These are phyloP conservation scores for Drosophila kurseongensis DNA, from an alignment of 1,140 invertebrate genomes.

Conservation along the genomic window DNA sequence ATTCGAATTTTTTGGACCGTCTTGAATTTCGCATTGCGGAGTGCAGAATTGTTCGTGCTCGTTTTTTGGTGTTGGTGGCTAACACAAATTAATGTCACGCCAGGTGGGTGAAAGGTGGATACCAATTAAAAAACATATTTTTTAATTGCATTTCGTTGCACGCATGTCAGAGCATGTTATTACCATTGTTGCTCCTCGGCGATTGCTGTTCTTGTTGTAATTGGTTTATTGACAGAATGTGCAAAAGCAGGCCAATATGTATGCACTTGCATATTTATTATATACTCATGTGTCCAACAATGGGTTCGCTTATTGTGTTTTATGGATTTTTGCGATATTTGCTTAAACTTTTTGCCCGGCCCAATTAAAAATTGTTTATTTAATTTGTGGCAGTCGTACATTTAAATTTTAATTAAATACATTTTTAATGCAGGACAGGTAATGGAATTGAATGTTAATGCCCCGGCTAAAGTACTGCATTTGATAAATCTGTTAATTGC, in stretches of 20 bases:
- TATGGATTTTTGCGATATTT: conserved; percentile 59
- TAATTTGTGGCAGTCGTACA: conserved; percentile 74
- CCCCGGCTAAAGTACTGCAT: conserved; percentile 24
- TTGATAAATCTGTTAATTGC: conserved; percentile 56
- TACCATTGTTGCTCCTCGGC: conserved; percentile 26
- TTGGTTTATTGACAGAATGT: conserved; percentile 73
- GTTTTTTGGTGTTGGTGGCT: conserved; percentile 48
- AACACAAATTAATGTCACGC: conserved; percentile 75
- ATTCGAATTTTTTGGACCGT: conserved; percentile 30
- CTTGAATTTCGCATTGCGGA: conserved; percentile 38
- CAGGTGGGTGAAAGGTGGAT: conserved; percentile 59
- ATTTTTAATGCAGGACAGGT: conserved; percentile 60
- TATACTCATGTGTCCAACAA: conserved; percentile 13
- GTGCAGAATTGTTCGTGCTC: conserved; percentile 31
- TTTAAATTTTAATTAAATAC: conserved; percentile 80
- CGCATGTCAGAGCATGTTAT: conserved; percentile 48
- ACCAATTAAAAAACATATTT: conserved; percentile 77
- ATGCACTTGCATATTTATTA: conserved; percentile 31
- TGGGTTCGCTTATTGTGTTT: conserved; percentile 16
- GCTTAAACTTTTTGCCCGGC: conserved; percentile 71
- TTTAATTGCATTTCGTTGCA: conserved; percentile 76
- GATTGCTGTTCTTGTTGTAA: conserved; percentile 61
- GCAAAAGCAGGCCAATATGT: conserved; percentile 59
- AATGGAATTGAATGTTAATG: conserved; percentile 57
- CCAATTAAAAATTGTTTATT: conserved; percentile 82